Base-by-base conservation (phyloP, 1,140 invertebrate species). In the Pseudomyrmex cubaensis region DNA sequence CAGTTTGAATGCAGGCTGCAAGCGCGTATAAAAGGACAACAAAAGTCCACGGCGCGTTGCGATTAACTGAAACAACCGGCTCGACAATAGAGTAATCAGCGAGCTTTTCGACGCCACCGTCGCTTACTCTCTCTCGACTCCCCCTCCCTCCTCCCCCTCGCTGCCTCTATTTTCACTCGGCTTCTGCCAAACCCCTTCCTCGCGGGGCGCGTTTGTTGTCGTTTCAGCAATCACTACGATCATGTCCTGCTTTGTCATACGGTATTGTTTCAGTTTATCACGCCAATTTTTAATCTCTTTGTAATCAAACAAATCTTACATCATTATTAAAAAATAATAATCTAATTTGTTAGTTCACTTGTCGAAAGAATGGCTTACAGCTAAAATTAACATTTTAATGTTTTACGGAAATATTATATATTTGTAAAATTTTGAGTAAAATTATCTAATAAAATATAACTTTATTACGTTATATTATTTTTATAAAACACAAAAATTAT, bases 51-150 rank as follows among this genome's bases (percentile, higher is more conserved):
- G 83, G 83, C 82, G 83, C 85, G 87, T 90, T 82, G 70, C 90
- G 91, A 93, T 92, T 92, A 92, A 92, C 90, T 89, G 92, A 92
- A 92, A 92, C 91, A 91, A 92, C 88, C 89, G 77, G 69, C 52
- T 4, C 77, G 82, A 93, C 92, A 93, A 93, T 93, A 89, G 90
- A 84, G 92, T 92, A 93, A 93, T 93, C 92, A 93, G 89, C 78
- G 86, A 86, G 92, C 91, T 92, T 93, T 92, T 91, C 90, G 87
- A 87, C 84, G 86, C 78, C 63, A 75, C 57, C 69, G 74, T 69
- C 74, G 57, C 57, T 67, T 57, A 35, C 35, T 35, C 35, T 44
- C 50, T 77, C 70, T 77, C 75, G 25, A 25, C 61, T 35, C 5
- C 7, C 35, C 35, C 35, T 35, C 35, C 35, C 35, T 7, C 5